Evolutionary conservation across 2,797 vertebrate genomes (phyloP), one percentile per base, ranked within the genome.

Genomic region (Chloroceryle inda): DNA sequence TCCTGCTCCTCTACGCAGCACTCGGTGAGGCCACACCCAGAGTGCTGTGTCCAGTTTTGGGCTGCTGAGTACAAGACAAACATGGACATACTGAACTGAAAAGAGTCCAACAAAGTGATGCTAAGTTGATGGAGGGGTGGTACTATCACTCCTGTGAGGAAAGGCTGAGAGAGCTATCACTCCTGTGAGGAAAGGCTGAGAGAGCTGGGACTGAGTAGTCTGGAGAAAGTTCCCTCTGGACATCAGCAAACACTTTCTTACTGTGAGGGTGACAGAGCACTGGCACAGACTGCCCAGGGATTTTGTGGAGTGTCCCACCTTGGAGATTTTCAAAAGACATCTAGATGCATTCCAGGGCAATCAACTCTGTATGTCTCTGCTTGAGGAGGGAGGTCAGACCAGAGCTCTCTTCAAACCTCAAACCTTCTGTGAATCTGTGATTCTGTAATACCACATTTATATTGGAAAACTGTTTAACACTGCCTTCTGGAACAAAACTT

Each of bases 61-160:
- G 13, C 45, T 45, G 13, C 11, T 12, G 13, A 49, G 13, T 24
- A 24, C 13, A 49, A 49, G 13, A 24, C 23, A 49, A 49, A 49
- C 23, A 4, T 2, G 24, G 17, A 31, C 10, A 17, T 52, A 29
- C 14, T 53, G 11, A 26, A 29, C 14, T 53, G 11, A 26, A 49
- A 3, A 62, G 49, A 50, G 29, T 4, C 6, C 31, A 38, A 9
- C 3, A 58, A 58, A 83, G 9, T 0, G 1, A 13, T n/a, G 26
- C 27, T 7, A 23, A 40, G 27, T 6, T 19, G 47, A 49, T 27
- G 17, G 14, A 52, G 14, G 11, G 45, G 22, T 45, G 45, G 45
- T 45, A 45, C 37, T 37, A 37, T 37, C 37, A 37, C 37, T 37
- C 37, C 3, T 16, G 10, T 16, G 24, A 11, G 21, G 33, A 53